phyloP scores from a whole-genome alignment of 35 echinoderm and acorn worm species.

The Strongylocentrotus purpuratus region DNA sequence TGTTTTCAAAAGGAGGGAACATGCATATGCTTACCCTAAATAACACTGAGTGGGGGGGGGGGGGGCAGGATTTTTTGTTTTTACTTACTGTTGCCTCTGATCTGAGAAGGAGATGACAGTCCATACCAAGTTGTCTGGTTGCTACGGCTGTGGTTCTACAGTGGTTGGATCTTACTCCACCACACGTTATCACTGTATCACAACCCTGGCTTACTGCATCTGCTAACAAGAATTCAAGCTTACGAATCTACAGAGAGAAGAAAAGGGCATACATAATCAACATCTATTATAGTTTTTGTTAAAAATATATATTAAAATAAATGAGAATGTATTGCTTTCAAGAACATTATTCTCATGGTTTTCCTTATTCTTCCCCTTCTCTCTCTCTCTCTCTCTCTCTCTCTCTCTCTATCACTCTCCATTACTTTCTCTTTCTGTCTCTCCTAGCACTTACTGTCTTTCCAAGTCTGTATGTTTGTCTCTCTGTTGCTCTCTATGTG shows the following conservation, averaged over 20 bases:
- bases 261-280: neutral
- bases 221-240: slow-evolving; percentile 91
- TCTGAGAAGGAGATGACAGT: slow-evolving; percentile 44
- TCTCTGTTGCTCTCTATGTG: no score
- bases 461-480: no score
- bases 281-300: no score
- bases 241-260: slow-evolving; percentile 67
- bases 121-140: slow-evolving; percentile 56
- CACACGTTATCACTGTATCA: slow-evolving; percentile 77
- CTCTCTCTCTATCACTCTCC: no score
- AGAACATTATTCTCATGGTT: neutral
- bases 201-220: slow-evolving; percentile 74
- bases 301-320: neutral
- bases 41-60: no score
- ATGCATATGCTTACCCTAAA: no score
- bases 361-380: neutral
- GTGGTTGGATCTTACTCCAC: slow-evolving; percentile 87
- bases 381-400: no score
- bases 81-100: slow-evolving; percentile 6
- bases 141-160: slow-evolving; percentile 67
- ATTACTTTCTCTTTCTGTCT: no score
- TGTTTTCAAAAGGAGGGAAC: no score
- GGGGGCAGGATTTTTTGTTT: no score
- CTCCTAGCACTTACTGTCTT: no score
- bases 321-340: neutral